Conservation (phyloP, 2,797 vertebrate genomes). For the Yasuhikotakia modesta region DNA sequence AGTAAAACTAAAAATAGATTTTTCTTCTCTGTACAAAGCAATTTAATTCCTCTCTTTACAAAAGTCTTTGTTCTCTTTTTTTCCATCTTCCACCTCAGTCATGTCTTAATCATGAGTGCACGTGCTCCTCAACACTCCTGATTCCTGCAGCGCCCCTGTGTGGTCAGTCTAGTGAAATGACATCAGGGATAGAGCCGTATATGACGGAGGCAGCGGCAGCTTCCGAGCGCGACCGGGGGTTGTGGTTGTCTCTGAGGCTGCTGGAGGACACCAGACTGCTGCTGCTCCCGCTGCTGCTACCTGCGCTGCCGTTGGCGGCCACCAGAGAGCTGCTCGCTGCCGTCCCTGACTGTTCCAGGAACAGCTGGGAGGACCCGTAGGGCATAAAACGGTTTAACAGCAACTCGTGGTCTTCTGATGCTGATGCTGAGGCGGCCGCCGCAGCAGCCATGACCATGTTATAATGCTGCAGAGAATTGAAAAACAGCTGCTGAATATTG, state of each 20-base stretch:
- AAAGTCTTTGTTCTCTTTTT: slow-evolving; percentile 75
- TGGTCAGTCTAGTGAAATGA: slow-evolving; percentile 95
- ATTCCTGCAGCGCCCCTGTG: slow-evolving; percentile 3
- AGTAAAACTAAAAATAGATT: slow-evolving; percentile 99
- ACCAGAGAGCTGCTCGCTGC: slow-evolving; percentile 82
- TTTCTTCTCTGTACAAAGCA: slow-evolving; percentile 99
- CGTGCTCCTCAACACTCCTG: slow-evolving; percentile 58
- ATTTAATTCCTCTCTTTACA: slow-evolving; percentile 84
- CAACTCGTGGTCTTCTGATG: slow-evolving; percentile 92
- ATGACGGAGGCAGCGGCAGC: slow-evolving; percentile 82
- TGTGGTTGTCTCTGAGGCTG: slow-evolving; percentile 89
- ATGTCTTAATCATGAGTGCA: slow-evolving; percentile 41
- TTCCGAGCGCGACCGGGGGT: slow-evolving; percentile 80
- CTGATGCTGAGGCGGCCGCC: slow-evolving; percentile 73
- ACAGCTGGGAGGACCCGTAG: slow-evolving; percentile 91
- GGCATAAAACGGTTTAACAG: slow-evolving; percentile 94
- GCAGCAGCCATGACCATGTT: slow-evolving; percentile 95
- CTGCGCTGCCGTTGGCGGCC: slow-evolving; percentile 75
- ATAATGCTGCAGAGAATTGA: slow-evolving; percentile 83
- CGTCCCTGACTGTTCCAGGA: slow-evolving; percentile 90
- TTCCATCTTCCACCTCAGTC: slow-evolving; percentile 57
- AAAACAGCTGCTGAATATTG: slow-evolving; percentile 49
- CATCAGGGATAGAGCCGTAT: slow-evolving; percentile 97
- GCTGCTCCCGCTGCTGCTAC: slow-evolving; percentile 93
- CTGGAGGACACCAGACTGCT: slow-evolving; percentile 95